Conservation (phyloP, 2,113 vertebrate species). For the Cercopithecus mona region DNA sequence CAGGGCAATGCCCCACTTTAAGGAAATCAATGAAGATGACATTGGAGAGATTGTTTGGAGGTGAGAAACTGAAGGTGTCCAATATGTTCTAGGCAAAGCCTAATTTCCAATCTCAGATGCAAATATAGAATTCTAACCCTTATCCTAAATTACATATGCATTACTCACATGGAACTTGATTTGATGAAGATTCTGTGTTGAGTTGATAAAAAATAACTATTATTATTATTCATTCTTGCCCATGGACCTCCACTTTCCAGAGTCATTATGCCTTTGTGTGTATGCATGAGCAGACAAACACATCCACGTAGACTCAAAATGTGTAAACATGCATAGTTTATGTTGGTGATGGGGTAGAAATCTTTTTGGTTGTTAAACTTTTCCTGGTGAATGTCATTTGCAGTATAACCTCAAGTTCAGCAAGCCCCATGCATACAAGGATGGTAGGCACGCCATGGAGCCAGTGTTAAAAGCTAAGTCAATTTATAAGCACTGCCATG, state of each 20-base stretch:
- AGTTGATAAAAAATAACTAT: not conserved
- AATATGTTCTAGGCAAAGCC: not conserved
- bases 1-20: not conserved
- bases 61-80: not conserved
- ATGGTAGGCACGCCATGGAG: not conserved
- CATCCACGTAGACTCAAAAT: not conserved
- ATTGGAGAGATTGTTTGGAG: not conserved
- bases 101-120: not conserved
- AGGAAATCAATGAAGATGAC: not conserved
- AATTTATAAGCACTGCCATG: conserved; percentile 73
- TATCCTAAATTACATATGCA: not conserved
- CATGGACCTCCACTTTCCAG: not conserved
- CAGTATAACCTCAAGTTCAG: conserved; percentile 48
- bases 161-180: not conserved
- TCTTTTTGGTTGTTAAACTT: not conserved
- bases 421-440: not conserved
- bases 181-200: not conserved
- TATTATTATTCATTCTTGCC: not conserved
- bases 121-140: not conserved
- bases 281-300: not conserved
- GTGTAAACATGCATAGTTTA: not conserved
- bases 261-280: not conserved
- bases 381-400: conserved; percentile 19
- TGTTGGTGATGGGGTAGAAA: not conserved
- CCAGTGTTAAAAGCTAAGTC: conserved; percentile 69